Conservation (phyloP, 2,113 vertebrate genomes). For the Eclectus roratus region DNA sequence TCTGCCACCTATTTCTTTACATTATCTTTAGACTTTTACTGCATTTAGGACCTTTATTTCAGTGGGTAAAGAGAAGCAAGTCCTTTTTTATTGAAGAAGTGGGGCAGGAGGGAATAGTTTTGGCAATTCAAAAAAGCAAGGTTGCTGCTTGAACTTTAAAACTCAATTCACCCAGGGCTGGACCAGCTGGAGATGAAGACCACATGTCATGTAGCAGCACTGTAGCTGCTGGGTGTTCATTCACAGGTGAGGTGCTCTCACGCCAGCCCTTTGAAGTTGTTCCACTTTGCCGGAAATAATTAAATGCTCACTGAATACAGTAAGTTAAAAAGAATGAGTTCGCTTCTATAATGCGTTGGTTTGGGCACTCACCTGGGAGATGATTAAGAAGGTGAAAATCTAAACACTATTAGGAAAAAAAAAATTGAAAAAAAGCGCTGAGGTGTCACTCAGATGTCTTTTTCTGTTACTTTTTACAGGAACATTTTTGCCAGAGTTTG, state of each 20-base stretch:
- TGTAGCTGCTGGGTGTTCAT: background rate
- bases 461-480: background rate
- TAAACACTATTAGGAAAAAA: conserved; percentile 27
- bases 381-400: conserved; percentile 57
- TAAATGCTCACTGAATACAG: conserved; percentile 2
- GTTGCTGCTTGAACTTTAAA: background rate
- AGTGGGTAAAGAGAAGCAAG: background rate
- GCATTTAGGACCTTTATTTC: background rate
- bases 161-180: background rate
- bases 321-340: background rate
- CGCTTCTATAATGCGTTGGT: background rate
- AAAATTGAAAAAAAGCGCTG: background rate
- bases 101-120: background rate
- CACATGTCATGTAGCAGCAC: rapidly evolving
- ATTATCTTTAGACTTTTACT: background rate
- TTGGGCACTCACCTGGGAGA: conserved; percentile 54
- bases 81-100: background rate
- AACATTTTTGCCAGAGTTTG: background rate
- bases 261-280: background rate
- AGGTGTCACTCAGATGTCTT: conserved; percentile 47
- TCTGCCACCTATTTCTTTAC: background rate
- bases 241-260: background rate
- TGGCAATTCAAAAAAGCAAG: background rate
- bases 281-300: background rate
- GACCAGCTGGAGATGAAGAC: background rate